These are phyloP conservation scores for Heterodera filipjevi DNA, from an alignment of 2,888 invertebrate species.

Conservation along the genomic window DNA sequence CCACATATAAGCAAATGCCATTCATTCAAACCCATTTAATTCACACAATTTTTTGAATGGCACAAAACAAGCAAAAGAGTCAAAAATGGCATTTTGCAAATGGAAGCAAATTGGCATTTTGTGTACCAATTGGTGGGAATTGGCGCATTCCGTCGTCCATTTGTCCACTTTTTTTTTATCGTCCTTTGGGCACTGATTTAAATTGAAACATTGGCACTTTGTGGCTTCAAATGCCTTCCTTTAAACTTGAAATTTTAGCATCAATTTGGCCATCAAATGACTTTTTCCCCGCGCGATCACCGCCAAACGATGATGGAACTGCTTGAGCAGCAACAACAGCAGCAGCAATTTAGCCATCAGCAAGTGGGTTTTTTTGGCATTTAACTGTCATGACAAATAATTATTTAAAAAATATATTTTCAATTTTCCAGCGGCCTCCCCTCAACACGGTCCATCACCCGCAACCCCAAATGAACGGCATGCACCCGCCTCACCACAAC, in stretches of 20 bases:
- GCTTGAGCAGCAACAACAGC: slow-evolving; percentile 46
- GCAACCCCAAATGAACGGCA: neutral
- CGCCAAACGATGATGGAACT: slow-evolving; percentile 48
- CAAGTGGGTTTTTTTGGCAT: slow-evolving; percentile 3
- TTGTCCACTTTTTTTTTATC: neutral
- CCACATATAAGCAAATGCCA: no score
- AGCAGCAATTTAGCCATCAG: slow-evolving; percentile 19
- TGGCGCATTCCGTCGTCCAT: neutral
- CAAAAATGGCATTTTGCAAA: no score
- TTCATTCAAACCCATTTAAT: no score
- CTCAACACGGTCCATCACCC: neutral
- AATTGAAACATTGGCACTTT: neutral
- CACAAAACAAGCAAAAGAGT: no score
- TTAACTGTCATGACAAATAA: neutral
- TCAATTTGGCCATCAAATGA: neutral
- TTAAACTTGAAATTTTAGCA: neutral
- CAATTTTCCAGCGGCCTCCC: neutral
- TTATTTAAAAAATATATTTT: no score
- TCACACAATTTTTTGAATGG: no score
- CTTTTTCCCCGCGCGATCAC: slow-evolving; percentile 45
- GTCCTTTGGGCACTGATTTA: no score
- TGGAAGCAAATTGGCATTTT: neutral
- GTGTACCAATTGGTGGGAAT: neutral
- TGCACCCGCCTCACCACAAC: neutral
- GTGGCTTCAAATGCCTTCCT: neutral